Conservation (phyloP, 2,888 invertebrate species). For the Hyles lineata region DNA sequence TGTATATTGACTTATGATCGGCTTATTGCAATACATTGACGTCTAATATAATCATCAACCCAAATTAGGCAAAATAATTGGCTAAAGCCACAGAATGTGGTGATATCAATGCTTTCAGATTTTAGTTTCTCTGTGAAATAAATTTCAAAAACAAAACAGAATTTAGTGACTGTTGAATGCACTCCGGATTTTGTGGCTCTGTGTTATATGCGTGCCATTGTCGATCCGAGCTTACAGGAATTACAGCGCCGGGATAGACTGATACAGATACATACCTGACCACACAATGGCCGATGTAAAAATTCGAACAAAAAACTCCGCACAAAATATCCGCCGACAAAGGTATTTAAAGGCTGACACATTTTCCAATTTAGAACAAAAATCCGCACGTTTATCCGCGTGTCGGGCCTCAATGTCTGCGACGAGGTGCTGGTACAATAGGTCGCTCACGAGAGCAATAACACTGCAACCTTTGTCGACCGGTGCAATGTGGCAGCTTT, state of each 20-base stretch:
- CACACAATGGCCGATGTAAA: not conserved
- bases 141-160: not conserved
- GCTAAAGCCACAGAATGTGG: too few species aligned
- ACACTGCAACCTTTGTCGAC: slow-evolving; percentile 52
- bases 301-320: not conserved
- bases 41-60: too few species aligned
- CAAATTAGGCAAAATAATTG: too few species aligned
- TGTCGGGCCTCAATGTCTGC: slow-evolving; percentile 23
- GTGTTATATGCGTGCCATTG: too few species aligned
- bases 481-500: slow-evolving; percentile 44
- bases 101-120: too few species aligned
- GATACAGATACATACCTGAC: too few species aligned
- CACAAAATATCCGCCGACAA: slow-evolving; percentile 41
- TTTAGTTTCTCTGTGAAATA: not conserved
- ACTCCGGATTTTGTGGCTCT: too few species aligned
- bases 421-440: slow-evolving; percentile 26
- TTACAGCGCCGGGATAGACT: too few species aligned
- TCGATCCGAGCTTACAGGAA: too few species aligned
- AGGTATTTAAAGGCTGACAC: slow-evolving; percentile 38
- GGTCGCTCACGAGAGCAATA: slow-evolving; percentile 41
- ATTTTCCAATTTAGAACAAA: slow-evolving; percentile 50
- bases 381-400: slow-evolving; percentile 39
- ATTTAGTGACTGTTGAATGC: too few species aligned
- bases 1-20: too few species aligned
- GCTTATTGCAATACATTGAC: too few species aligned